Conservation (phyloP, 1,140 invertebrate species). For the Achroia grisella region DNA sequence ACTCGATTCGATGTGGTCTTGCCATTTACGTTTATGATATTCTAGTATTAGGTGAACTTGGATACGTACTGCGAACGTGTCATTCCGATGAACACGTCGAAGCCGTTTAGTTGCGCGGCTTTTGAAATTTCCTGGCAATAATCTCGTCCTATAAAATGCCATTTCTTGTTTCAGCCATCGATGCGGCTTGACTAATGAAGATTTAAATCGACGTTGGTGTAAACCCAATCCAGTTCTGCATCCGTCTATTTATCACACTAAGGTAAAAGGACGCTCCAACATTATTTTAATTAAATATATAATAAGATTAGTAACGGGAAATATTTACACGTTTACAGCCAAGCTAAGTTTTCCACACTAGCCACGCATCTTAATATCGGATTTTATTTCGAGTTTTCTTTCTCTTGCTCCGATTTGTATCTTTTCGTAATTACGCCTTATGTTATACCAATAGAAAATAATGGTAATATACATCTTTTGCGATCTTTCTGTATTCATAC, state of each 20-base stretch:
- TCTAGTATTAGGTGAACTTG: constrained; percentile 24
- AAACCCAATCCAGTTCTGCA: constrained; percentile 82
- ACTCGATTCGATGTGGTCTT: constrained; percentile 9
- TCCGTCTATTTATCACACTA: constrained; percentile 89
- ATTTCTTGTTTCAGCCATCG: constrained; percentile 79
- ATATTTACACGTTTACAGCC: too few relatives aligned
- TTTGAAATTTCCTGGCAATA: constrained; percentile 37
- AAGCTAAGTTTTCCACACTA: too few relatives aligned
- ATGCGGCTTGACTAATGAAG: constrained; percentile 86
- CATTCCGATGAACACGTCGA: constrained; percentile 36
- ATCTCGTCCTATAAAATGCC: constrained; percentile 33
- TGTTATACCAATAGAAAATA: too few relatives aligned
- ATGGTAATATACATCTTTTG: too few relatives aligned
- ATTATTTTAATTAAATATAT: too few relatives aligned
- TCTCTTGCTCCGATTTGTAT: too few relatives aligned
- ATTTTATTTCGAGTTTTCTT: too few relatives aligned
- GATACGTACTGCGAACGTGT: constrained; percentile 12
- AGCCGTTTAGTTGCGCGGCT: constrained; percentile 21
- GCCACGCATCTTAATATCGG: too few relatives aligned
- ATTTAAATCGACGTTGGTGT: constrained; percentile 87
- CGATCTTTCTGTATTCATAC: too few relatives aligned
- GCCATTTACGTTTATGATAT: constrained; percentile 17
- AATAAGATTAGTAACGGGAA: too few relatives aligned
- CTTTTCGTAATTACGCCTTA: too few relatives aligned
- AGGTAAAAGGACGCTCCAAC: constrained; percentile 69